phyloP scores from a whole-genome alignment of 2,888 invertebrate species.

The Eupelmus urozonus region DNA sequence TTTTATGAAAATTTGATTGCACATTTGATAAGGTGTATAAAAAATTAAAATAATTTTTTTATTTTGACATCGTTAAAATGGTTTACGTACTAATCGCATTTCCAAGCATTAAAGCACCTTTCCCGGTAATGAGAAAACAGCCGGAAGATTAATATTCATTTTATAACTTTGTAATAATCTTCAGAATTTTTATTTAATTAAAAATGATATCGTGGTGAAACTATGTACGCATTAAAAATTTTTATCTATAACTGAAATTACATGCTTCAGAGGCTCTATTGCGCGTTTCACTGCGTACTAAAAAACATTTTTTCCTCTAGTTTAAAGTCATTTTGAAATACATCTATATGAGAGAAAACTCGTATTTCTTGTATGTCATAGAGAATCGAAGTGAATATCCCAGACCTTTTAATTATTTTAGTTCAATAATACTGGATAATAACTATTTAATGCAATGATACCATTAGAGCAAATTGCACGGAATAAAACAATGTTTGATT shows the following conservation, averaged over 20 bases:
- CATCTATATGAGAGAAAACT: slow-evolving; percentile 14
- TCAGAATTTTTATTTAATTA: slow-evolving; percentile 39
- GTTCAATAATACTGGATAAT: slow-evolving; percentile 1
- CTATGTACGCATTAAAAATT: slow-evolving; percentile 9
- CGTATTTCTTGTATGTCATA: slow-evolving; percentile 10
- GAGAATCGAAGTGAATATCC: neutral
- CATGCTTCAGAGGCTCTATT: slow-evolving; percentile 1
- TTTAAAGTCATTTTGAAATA: slow-evolving; percentile 8
- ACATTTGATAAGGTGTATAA: too few species aligned
- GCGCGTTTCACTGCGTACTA: slow-evolving; percentile 2
- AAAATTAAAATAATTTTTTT: too few species aligned
- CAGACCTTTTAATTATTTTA: neutral
- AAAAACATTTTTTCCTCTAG: slow-evolving; percentile 16
- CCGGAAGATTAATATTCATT: slow-evolving; percentile 17
- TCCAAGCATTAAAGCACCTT: too few species aligned
- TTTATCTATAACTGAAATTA: slow-evolving; percentile 38
- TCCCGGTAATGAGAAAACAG: neutral
- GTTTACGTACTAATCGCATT: too few species aligned
- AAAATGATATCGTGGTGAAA: slow-evolving; percentile 42
- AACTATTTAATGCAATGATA: neutral
- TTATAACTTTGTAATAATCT: slow-evolving; percentile 30
- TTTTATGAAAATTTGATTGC: too few species aligned
- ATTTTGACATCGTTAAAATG: too few species aligned
- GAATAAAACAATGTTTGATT: neutral
- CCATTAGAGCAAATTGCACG: too few species aligned